phyloP scores from a whole-genome alignment of 2,888 invertebrate genomes.

The Himalopsyche anomala region DNA sequence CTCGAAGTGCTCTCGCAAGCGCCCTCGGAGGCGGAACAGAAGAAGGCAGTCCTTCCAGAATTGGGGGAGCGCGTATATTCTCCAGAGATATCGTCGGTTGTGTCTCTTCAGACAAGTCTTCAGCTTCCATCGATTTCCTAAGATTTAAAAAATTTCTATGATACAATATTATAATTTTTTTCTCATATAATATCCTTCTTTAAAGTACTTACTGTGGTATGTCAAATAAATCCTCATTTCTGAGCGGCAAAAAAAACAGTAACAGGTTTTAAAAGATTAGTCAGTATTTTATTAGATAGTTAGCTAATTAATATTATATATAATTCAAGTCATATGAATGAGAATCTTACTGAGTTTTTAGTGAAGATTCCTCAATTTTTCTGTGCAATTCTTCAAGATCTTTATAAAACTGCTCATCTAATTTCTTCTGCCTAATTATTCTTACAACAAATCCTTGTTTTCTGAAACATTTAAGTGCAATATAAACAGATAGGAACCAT shows the following conservation, averaged over 20 bases:
- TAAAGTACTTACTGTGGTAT: conserved; percentile 59
- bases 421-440: conserved; percentile 80
- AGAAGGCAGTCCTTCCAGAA: conserved; percentile 73
- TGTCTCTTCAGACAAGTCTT: conserved; percentile 69
- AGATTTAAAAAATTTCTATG: not conserved
- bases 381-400: conserved; percentile 78
- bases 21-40: conserved; percentile 72
- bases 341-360: conserved; percentile 75
- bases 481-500: too few species aligned
- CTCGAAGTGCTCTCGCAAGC: conserved; percentile 72
- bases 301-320: not conserved
- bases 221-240: conserved; percentile 57
- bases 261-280: not conserved
- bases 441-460: conserved; percentile 74
- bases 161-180: not conserved
- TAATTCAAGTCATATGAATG: not conserved
- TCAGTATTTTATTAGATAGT: too few species aligned
- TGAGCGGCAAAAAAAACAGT: conserved; percentile 52
- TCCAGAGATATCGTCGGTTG: conserved; percentile 70
- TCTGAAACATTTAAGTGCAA: conserved; percentile 67
- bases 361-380: conserved; percentile 78
- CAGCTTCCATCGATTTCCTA: conserved; percentile 71
- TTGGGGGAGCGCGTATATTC: conserved; percentile 73
- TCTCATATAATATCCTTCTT: too few species aligned
- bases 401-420: conserved; percentile 77